Evolutionary conservation across 1,140 invertebrate genomes (phyloP), one percentile per base, ranked within the genome.

Genomic region (Rhopalosiphum maidis): DNA sequence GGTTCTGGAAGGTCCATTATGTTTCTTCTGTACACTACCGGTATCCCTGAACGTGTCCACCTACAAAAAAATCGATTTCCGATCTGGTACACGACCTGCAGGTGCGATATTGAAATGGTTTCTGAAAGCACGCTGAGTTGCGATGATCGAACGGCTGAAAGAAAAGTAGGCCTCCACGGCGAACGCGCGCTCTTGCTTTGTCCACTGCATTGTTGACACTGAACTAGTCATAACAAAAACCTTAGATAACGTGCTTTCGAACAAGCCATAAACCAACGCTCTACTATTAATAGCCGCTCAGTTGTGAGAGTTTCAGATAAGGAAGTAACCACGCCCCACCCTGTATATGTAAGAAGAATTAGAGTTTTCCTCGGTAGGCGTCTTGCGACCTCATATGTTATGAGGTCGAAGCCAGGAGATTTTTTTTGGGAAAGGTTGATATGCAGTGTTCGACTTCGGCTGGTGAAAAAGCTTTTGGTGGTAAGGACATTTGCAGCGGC

Each of bases 1-100:
- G 41, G 94, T 94, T 83, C 92, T 77, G 93, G 77, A 37, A 91
- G 41, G 51, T 43, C 93, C 93, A 93, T 91, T 91, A 77, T 35
- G 60, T 91, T 93, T 94, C 86, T 90, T 93, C 86, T 91, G 90
- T 87, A 94, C 87, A 92, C 48, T 91, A 83, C 94, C 94, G 51
- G 91, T 94, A 89, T 68, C 93, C 92, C 94, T 93, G 93, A 94
- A 94, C 82, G 77, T 87, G 85, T 94, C 60, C 93, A 94, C 94
- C 94, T 92, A 94, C 48, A 85, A 89, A 82, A 85, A 86, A 93
- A 94, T 89, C 41, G 91, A 93, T 86, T 94, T 90, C 48, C 87
- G 77, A 94, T 94, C 94, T 22, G 82, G 37, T 5, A 41, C 82
- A 41, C 35, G 82, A 83, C 35, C 82, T 83, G 37, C 21, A 41